These are phyloP conservation scores for Caenorhabditis drosophilae DNA, from an alignment of 2,888 invertebrate species.

Conservation along the genomic window DNA sequence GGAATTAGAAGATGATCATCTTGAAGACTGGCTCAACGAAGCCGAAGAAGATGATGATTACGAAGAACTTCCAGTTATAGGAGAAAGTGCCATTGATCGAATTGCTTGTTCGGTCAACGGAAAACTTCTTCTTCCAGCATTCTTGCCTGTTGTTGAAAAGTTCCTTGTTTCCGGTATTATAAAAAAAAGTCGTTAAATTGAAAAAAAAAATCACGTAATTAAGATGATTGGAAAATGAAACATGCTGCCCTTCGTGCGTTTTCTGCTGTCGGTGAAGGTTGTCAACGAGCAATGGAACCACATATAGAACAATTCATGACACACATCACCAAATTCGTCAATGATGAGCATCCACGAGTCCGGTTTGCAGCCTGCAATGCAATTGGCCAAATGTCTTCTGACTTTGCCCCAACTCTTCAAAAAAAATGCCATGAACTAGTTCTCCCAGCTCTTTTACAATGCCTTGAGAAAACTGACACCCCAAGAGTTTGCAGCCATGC, in stretches of 20 bases:
- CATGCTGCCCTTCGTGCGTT: constrained; percentile 98
- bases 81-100: constrained; percentile 93
- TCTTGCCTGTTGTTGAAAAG: constrained; percentile 33
- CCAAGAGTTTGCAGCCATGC: constrained; percentile 90
- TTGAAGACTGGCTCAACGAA: constrained; percentile 83
- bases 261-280: constrained; percentile 96
- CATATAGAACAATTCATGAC: constrained; percentile 91
- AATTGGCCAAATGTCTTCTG: constrained; percentile 96
- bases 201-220: not conserved
- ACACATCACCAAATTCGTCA: constrained; percentile 84
- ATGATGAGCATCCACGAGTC: constrained; percentile 88
- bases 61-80: constrained; percentile 87
- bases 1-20: constrained; percentile 87
- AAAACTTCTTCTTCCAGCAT: constrained; percentile 84
- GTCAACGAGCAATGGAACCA: constrained; percentile 95
- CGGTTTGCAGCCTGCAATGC: constrained; percentile 98
- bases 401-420: constrained; percentile 94
- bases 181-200: not conserved
- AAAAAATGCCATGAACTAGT: constrained; percentile 88
- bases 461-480: constrained; percentile 87
- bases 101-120: constrained; percentile 96
- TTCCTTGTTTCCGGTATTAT: constrained; percentile 6
- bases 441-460: constrained; percentile 85
- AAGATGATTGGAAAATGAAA: constrained; percentile 73
- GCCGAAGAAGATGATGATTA: constrained; percentile 86